A percentile compares a stretch with the other conserved stretches of the same genome.
Conservation (phyloP, 2,797 vertebrate genomes). For the Fratercula arctica region DNA sequence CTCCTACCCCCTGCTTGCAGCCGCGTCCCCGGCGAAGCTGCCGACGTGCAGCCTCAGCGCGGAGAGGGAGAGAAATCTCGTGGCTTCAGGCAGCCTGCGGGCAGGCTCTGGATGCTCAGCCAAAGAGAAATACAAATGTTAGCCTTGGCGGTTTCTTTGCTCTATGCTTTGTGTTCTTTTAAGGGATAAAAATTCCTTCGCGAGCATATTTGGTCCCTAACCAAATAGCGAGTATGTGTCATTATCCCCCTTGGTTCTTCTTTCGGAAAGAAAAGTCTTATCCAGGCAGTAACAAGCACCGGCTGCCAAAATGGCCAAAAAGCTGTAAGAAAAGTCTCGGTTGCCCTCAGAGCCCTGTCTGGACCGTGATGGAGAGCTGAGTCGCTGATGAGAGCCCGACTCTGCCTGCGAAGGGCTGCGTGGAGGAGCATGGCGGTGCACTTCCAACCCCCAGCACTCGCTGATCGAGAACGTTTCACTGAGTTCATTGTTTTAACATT, state of each 20-base stretch:
- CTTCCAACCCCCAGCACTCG: neutral
- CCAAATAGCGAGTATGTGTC: neutral
- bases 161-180: neutral
- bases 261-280: neutral
- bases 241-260: neutral
- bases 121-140: neutral
- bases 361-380: neutral
- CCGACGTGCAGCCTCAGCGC: fast-evolving
- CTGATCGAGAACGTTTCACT: neutral
- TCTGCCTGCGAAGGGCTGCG: neutral
- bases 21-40: neutral
- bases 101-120: neutral
- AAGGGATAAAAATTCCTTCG: neutral
- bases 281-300: neutral
- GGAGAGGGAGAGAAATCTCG: fast-evolving
- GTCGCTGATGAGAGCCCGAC: fast-evolving
- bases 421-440: neutral
- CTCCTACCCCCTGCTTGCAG: fast-evolving
- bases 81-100: neutral
- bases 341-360: neutral
- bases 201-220: neutral
- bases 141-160: fast-evolving
- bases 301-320: neutral
- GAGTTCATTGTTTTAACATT: neutral
- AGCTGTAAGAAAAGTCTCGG: neutral